Evolutionary conservation across 2,113 vertebrate genomes (phyloP).

Genomic region (Lepus europaeus): DNA sequence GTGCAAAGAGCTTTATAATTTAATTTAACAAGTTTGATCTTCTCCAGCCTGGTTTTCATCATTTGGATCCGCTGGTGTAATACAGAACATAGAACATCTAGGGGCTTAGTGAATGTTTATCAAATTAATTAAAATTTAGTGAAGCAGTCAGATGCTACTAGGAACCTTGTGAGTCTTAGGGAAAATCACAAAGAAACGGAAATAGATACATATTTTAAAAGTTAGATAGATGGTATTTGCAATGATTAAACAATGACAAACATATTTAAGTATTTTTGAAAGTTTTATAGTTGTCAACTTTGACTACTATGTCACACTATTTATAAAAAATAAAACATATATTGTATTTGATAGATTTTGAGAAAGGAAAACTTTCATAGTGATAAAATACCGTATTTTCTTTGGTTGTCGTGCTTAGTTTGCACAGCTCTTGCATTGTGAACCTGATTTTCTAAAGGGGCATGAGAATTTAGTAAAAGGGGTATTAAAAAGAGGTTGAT

Average conservation of each 20-base stretch:
- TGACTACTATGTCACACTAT: background rate
- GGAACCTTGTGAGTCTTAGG: background rate
- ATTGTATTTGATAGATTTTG: background rate
- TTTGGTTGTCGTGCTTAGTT: background rate
- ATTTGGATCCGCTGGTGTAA: background rate
- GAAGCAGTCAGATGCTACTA: background rate
- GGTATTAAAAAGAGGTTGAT: background rate
- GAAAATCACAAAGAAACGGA: background rate
- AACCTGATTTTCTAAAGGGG: background rate
- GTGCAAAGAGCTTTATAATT: background rate
- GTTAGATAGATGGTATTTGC: background rate
- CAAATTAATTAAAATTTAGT: slow-evolving; percentile 39
- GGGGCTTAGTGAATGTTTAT: background rate
- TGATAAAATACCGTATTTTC: background rate
- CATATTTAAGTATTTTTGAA: slow-evolving; percentile 36
- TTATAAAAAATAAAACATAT: background rate
- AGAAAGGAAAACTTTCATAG: background rate
- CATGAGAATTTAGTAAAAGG: background rate
- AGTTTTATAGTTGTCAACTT: background rate
- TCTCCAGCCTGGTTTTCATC: background rate
- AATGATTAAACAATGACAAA: background rate
- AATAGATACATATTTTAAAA: background rate
- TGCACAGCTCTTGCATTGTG: background rate
- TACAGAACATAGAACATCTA: slow-evolving; percentile 1
- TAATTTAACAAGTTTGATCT: background rate